Base-by-base conservation (phyloP, 2,113 vertebrate species). In the Prunella himalayana region DNA sequence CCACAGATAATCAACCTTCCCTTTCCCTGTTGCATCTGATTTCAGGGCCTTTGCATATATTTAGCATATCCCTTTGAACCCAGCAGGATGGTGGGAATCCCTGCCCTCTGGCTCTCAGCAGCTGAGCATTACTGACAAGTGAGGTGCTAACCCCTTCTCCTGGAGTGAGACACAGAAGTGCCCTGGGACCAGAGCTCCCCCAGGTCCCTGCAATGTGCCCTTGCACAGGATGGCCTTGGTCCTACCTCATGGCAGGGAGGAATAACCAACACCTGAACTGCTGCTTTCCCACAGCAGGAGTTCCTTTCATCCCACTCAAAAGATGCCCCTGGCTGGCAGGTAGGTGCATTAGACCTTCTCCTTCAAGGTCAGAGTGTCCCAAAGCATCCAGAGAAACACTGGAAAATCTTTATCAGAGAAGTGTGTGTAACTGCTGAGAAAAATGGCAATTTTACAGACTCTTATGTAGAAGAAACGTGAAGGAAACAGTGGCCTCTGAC, bases 91-190 rank as follows among this genome's bases (percentile, higher is more conserved):
- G 41, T 82, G 65, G 53, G 41, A 78, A 91, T 85, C 53, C 41
- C 57, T 87, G 49, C 44, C 49, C 57, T 82, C 11, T 13, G 71
- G 65, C 82, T 69, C 70, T 35, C 33, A 13, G 57, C 71, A 45
- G 42, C 50, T 82, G 33, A 33, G 28, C 0, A 0, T 63, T 39
- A 7, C 37, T 44, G 35, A 9, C 23, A 63, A 42, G 21, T 0
- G 22, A 37, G 22, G 21, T 1, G 2, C n/a, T 42, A 10, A 33
- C n/a, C 45, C 44, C 66, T 54, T 65, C 37, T 35, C 9, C 9
- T 0, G 1, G 7, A 6, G 41, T 22, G 22, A 44, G 44, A 6
- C 10, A 8, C 22, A 73, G 47, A 25, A 1, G 1, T 6, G 13
- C 57, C 31, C 9, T 9, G 33, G 72, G 15, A 57, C 18, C 0